Percentiles rank a stretch among this genome's conserved stretches.
These are phyloP conservation scores for Thyatira batis DNA, from an alignment of 2,888 invertebrate genomes.

Conservation along the genomic window DNA sequence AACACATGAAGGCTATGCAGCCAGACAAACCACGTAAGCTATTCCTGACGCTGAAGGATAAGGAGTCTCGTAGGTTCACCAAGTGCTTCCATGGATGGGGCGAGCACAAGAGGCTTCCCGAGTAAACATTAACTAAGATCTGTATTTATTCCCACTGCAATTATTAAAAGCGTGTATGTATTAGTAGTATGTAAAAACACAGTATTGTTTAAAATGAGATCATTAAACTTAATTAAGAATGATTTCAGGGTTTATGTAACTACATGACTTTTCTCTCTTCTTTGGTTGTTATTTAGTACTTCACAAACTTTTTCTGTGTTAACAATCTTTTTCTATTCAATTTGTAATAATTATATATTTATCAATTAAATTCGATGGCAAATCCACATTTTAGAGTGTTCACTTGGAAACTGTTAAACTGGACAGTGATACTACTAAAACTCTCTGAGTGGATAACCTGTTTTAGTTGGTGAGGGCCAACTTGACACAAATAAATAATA, in stretches of 20 bases:
- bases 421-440: too few species aligned
- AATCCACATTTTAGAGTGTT: too few species aligned
- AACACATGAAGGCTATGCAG: constrained; percentile 97
- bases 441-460: too few species aligned
- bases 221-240: constrained; percentile 1
- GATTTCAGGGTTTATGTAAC: constrained; percentile 1
- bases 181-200: constrained; percentile 15
- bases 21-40: constrained; percentile 95
- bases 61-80: constrained; percentile 96
- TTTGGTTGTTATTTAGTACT: background rate
- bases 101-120: constrained; percentile 90
- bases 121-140: constrained; percentile 71
- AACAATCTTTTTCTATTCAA: too few species aligned
- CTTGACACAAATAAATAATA: too few species aligned
- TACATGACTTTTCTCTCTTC: background rate
- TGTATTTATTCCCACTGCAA: constrained; percentile 4
- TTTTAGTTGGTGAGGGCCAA: too few species aligned
- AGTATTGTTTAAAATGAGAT: constrained; percentile 5
- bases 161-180: constrained; percentile 9
- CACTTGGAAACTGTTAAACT: too few species aligned
- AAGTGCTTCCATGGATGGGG: constrained; percentile 99
- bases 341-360: too few species aligned
- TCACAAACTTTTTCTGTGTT: too few species aligned
- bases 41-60: constrained; percentile 96
- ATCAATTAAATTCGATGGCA: too few species aligned